Conservation (phyloP, 2,113 vertebrate species). For the Zapus hudsonius region DNA sequence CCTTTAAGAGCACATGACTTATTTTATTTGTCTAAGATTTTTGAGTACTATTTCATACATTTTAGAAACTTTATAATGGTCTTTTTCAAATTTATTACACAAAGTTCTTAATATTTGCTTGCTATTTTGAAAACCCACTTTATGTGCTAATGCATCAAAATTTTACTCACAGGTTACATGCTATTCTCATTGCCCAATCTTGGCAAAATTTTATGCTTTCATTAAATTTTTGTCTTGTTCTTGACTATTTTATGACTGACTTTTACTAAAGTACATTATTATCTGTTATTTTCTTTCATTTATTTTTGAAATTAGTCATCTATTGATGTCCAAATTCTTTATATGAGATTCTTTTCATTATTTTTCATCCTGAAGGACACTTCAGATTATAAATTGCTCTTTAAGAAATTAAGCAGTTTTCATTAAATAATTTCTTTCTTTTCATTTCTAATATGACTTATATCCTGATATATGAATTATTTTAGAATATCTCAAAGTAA, state of each 20-base stretch:
- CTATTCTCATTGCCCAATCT: background rate
- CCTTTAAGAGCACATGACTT: background rate
- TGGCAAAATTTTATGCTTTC: background rate
- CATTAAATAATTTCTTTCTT: background rate
- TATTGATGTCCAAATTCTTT: background rate
- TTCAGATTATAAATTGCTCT: background rate
- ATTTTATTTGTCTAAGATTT: background rate
- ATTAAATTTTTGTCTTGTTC: background rate
- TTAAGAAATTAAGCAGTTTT: background rate
- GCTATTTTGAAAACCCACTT: background rate
- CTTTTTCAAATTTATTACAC: background rate
- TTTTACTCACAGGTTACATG: too few species aligned
- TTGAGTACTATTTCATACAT: background rate
- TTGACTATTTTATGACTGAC: background rate
- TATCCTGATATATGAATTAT: background rate
- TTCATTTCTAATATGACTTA: background rate
- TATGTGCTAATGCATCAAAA: background rate
- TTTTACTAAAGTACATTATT: background rate
- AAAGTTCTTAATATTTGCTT: background rate
- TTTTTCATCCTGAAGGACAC: background rate
- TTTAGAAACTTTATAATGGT: background rate
- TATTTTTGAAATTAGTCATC: background rate
- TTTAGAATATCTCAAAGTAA: background rate
- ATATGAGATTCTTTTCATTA: background rate
- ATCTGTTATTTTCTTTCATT: background rate